Base-by-base conservation (phyloP, 2,797 vertebrate genomes). In the Pempheris klunzingeri region DNA sequence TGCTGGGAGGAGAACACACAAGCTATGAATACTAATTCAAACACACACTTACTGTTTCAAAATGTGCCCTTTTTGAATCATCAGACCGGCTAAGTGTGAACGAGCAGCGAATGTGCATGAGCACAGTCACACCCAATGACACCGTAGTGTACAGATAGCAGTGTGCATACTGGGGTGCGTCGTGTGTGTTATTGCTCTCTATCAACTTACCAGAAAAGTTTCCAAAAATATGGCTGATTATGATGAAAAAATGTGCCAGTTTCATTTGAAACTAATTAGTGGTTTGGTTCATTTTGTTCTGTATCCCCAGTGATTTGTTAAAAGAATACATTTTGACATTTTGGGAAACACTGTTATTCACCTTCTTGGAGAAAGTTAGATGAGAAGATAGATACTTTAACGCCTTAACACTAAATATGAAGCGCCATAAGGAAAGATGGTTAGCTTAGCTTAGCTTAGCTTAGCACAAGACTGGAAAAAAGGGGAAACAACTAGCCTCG, bases 21-120 rank as follows among this genome's bases (percentile, higher is more conserved):
- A 39, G 55, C 72, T 68, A 53, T 60, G 88, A 88, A 88, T 86
- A 76, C 86, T 61, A 86, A 90, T 86, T 66, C 0, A 53, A 53
- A 49, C 44, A 67, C 44, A 58, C 28, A 66, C 36, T 28, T 43
- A 49, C 54, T 55, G 44, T 28, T 62, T 73, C 12, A 58, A 66
- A 72, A 77, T 5, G 13, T 1, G 0, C 11, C 8, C 24, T 20
- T 52, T 36, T 22, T 10, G n/a, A 24, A 39, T 61, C 3, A 71
- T 77, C 62, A 7, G 18, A 18, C 1, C 58, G 39, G 46, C 18
- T 57, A 0, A 3, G 7, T 43, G 47, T 26, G 46, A 77, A 59
- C 60, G 50, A 76, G 50, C 46, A 11, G 26, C 6, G 30, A 60
- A 32, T 60, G 57, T 4, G 47, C 30, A 11, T 10, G 17, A 55